Evolutionary conservation across 1,140 invertebrate species (phyloP).

Genomic region (Globodera ellingtonae): DNA sequence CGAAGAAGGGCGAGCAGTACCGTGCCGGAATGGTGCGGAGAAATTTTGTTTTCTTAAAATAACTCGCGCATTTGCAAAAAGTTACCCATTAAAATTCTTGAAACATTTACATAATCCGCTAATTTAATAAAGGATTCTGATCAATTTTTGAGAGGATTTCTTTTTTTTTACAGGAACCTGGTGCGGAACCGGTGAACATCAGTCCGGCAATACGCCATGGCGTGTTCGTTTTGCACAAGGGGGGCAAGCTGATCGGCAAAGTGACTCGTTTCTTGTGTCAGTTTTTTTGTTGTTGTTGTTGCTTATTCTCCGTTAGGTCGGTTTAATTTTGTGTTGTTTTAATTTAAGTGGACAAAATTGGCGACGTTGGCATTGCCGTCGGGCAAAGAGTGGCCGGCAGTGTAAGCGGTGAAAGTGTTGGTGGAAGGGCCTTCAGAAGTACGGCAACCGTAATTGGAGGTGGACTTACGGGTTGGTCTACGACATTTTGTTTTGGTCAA

Average conservation of each 20-base stretch:
- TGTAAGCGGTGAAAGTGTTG: conserved; percentile 37
- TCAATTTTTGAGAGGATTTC: no score
- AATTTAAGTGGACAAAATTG: conserved; percentile 50
- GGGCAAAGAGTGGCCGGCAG: conserved; percentile 36
- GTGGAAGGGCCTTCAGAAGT: conserved; percentile 36
- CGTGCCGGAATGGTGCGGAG: conserved; percentile 26
- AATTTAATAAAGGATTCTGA: no score
- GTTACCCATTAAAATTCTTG: no score
- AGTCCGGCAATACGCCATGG: conserved; percentile 46
- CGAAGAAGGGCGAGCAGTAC: conserved; percentile 34
- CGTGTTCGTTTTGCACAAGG: conserved; percentile 44
- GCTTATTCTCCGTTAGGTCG: neutral
- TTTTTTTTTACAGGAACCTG: conserved; percentile 11
- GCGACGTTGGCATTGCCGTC: conserved; percentile 45
- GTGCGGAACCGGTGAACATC: conserved; percentile 48
- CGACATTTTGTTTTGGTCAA: neutral
- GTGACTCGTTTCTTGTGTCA: conserved; percentile 42
- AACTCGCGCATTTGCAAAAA: no score
- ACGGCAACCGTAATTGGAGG: conserved; percentile 47
- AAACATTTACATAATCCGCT: no score
- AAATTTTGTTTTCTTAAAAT: no score
- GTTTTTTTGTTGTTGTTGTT: conserved; percentile 4
- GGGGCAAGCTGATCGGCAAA: conserved; percentile 46
- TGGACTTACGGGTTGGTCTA: conserved; percentile 40
- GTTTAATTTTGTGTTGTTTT: neutral